Evolutionary conservation across 2,113 vertebrate species (phyloP), one percentile per base, ranked within the genome.

Genomic region (Naja naja): DNA sequence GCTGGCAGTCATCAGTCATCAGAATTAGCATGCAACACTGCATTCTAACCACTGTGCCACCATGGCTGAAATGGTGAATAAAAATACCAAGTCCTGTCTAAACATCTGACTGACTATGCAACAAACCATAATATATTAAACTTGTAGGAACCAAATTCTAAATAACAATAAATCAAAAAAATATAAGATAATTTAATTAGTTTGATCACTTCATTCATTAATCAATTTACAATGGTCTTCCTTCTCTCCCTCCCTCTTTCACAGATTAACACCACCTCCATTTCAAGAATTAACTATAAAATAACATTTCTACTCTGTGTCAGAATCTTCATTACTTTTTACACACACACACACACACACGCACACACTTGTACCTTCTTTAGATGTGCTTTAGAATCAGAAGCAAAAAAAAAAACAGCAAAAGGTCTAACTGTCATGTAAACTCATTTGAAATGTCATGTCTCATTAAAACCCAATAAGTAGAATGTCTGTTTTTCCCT

Each of bases 371-470:
- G 85, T 47, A 92, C 54, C 92, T 54, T 90, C 93, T 93, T 94
- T 89, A 88, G 94, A 97, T 97, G 96, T 96, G 93, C 98, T 98
- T 97, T 97, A 95, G 96, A 98, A 98, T 96, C 90, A 93, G 95
- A 89, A 54, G 56, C 89, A 89, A 94, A 18, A 96, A 96, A 20
- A 54, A 16, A 49, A 49, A 52, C 47, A 97, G 95, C 91, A 97
- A 98, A 81, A 98, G 97, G 98, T 98, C 98, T 98, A 97, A 97
- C 97, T 98, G 97, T 96, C 97, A 96, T 98, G 98, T 98, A 98
- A 98, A 98, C 98, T 98, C 96, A 98, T 98, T 98, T 98, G 97
- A 98, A 98, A 98, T 98, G 98, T 98, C 98, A 98, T 98, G 98
- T 98, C 98, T 98, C 98, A 98, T 98, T 98, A 98, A 96, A 98